Percentiles rank a stretch among this genome's conserved stretches.
Conservation (phyloP, 2,888 invertebrate genomes). For the Rhorus exstirpatorius region DNA sequence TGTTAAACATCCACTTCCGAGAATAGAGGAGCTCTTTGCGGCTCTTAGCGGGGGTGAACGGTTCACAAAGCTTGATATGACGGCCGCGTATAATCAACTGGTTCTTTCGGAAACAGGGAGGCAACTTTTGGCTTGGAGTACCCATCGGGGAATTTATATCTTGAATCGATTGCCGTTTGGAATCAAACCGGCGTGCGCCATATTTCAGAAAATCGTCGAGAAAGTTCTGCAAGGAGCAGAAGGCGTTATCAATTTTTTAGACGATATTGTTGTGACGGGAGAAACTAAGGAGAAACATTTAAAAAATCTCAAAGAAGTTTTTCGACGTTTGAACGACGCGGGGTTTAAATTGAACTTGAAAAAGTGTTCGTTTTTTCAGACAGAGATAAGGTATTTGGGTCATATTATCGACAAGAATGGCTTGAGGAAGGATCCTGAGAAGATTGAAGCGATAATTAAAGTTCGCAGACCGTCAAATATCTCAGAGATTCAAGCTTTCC, state of each 20-base stretch:
- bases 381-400: slow-evolving; percentile 76
- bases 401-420: slow-evolving; percentile 79
- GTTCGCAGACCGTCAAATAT: slow-evolving; percentile 74
- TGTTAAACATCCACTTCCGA: slow-evolving; percentile 75
- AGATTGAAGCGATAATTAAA: slow-evolving; percentile 72
- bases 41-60: slow-evolving; percentile 66
- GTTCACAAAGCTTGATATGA: slow-evolving; percentile 76
- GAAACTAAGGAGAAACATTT: slow-evolving; percentile 71
- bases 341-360: slow-evolving; percentile 75
- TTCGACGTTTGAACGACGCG: slow-evolving; percentile 70
- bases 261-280: slow-evolving; percentile 79
- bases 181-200: slow-evolving; percentile 81
- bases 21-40: slow-evolving; percentile 77
- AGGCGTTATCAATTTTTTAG: slow-evolving; percentile 70
- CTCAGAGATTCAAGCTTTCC: slow-evolving; percentile 74
- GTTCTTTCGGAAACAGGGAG: slow-evolving; percentile 76
- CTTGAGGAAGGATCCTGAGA: slow-evolving; percentile 76
- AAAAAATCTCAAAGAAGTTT: slow-evolving; percentile 72
- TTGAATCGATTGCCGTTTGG: slow-evolving; percentile 80
- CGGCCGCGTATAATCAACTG: slow-evolving; percentile 81
- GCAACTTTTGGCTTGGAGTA: slow-evolving; percentile 77
- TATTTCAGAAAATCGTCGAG: slow-evolving; percentile 81
- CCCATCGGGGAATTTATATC: slow-evolving; percentile 72
- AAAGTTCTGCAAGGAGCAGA: slow-evolving; percentile 74
- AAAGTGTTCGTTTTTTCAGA: slow-evolving; percentile 78